These are phyloP conservation scores for Ceyx melanurus DNA, from an alignment of 2,113 vertebrate species.

Conservation along the genomic window DNA sequence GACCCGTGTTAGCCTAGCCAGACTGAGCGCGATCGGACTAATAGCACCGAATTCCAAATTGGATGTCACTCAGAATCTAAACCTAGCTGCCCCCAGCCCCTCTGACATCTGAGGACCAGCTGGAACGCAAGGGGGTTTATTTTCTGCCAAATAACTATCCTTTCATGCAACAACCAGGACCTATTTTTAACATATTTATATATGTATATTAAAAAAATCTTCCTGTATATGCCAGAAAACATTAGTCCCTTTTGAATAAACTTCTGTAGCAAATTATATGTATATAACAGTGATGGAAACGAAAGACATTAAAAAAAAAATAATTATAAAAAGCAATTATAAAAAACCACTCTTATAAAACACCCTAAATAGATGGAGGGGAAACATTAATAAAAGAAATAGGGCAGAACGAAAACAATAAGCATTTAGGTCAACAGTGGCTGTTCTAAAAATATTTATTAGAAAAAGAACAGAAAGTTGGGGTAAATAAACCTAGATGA, in stretches of 20 bases:
- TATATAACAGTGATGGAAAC: not conserved
- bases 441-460: not conserved
- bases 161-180: not conserved
- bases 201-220: not conserved
- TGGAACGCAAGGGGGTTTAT: too few relatives aligned
- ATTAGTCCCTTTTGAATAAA: not conserved
- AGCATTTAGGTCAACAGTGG: not conserved
- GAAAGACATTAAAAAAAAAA: not conserved
- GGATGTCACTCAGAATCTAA: too few relatives aligned
- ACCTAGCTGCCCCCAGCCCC: too few relatives aligned
- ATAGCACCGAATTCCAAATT: too few relatives aligned
- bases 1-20: too few relatives aligned
- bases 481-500: not conserved
- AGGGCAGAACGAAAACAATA: not conserved
- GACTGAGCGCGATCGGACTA: too few relatives aligned
- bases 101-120: too few relatives aligned
- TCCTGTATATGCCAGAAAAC: not conserved
- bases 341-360: not conserved
- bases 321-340: accelerated
- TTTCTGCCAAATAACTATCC: too few relatives aligned
- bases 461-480: not conserved
- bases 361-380: not conserved
- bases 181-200: not conserved
- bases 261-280: not conserved
- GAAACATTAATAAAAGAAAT: not conserved